phyloP scores from a whole-genome alignment of 2,113 vertebrate genomes.

The Atrichornis clamosus region DNA sequence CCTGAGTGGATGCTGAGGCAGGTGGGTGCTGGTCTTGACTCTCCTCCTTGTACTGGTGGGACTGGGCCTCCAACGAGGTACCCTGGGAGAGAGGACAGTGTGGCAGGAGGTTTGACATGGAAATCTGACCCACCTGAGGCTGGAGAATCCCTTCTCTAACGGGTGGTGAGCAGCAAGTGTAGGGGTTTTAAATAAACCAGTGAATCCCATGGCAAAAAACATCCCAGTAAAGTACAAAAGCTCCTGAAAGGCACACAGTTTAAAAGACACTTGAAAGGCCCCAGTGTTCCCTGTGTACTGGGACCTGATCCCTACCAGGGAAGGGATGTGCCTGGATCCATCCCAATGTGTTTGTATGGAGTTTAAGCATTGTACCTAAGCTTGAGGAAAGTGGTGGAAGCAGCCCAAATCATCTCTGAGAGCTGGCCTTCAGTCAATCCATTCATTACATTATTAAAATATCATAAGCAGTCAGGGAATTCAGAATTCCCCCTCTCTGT shows the following conservation, averaged over 20 bases:
- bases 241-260: not conserved
- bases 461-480: not conserved
- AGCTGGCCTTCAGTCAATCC: not conserved
- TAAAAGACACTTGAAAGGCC: not conserved
- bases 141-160: not conserved
- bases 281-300: not conserved
- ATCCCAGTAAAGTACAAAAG: not conserved
- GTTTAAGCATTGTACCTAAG: rapidly evolving
- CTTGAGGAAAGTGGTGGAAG: not conserved
- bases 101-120: not conserved
- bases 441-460: not conserved
- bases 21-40: not conserved
- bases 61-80: not conserved
- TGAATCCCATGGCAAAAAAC: not conserved
- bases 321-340: not conserved
- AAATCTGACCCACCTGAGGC: not conserved
- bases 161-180: not conserved
- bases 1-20: too few species aligned
- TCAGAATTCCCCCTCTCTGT: not conserved
- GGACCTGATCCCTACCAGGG: not conserved
- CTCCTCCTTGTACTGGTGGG: not conserved
- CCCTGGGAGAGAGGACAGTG: not conserved
- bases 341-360: not conserved
- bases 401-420: not conserved
- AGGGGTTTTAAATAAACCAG: not conserved